These are phyloP conservation scores for Saccostrea echinata DNA, from an alignment of 1,140 invertebrate species.

Conservation along the genomic window DNA sequence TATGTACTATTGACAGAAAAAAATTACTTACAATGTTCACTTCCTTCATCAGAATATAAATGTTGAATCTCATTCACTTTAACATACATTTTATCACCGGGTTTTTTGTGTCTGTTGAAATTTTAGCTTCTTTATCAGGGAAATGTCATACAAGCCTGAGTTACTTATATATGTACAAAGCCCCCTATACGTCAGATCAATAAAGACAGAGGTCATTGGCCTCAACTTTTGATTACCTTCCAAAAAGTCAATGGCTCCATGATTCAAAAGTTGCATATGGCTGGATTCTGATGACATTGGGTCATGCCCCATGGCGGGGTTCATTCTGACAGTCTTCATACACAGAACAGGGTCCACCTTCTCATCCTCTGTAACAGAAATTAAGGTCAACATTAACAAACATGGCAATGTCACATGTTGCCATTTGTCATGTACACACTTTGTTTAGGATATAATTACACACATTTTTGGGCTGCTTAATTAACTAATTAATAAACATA, in stretches of 20 bases:
- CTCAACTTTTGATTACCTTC: constrained; percentile 20
- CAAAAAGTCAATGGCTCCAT: constrained; percentile 36
- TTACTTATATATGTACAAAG: constrained; percentile 24
- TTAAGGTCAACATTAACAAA: neutral
- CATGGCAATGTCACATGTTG: neutral
- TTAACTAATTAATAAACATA: too few relatives aligned
- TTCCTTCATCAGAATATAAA: neutral
- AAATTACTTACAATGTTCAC: neutral
- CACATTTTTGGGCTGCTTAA: too few relatives aligned
- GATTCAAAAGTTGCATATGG: constrained; percentile 25
- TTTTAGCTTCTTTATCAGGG: neutral
- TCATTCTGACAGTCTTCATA: constrained; percentile 54
- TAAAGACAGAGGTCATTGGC: neutral
- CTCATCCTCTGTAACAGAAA: constrained; percentile 35
- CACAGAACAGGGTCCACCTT: constrained; percentile 23
- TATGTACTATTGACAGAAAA: neutral
- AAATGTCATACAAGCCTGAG: neutral
- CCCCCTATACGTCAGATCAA: constrained; percentile 23
- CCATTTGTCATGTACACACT: neutral
- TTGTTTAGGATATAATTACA: too few relatives aligned
- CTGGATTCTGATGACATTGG: constrained; percentile 40
- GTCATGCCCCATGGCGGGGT: constrained; percentile 56
- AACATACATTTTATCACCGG: neutral
- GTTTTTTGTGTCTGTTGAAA: neutral
- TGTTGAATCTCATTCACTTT: neutral